A percentile compares a stretch with the other conserved stretches of the same genome.
Evolutionary conservation across 64 coral and sea anemone species (phyloP).

Genomic region (Exaiptasia diaphana): DNA sequence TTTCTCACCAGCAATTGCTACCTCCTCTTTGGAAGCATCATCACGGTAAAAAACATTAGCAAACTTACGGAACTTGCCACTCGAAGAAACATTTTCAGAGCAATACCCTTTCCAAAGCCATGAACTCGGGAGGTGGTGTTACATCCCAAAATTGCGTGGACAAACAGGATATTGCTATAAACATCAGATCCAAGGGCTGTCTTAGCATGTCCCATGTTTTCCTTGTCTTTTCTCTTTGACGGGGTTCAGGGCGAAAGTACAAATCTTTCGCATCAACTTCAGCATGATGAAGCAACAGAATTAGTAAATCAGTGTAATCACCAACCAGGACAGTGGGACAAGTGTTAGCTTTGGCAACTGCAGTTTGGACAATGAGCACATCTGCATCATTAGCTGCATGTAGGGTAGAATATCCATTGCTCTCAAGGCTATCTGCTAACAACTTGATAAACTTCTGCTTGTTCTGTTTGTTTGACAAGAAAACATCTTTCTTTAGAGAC

Average conservation of each 20-base stretch:
- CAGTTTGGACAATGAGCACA: slow-evolving; percentile 1
- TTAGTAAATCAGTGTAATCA: slow-evolving; percentile 14
- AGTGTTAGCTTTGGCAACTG: neutral
- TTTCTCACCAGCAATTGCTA: slow-evolving; percentile 10
- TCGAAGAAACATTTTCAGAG: neutral
- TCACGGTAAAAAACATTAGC: slow-evolving; percentile 26
- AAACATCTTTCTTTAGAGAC: neutral
- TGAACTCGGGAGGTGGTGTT: neutral
- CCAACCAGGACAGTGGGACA: neutral
- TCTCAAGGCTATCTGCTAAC: neutral
- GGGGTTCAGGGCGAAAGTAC: slow-evolving; percentile 11
- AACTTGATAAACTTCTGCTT: slow-evolving; percentile 24
- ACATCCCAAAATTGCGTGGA: slow-evolving; percentile 1
- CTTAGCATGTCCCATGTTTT: neutral
- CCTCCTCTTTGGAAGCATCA: neutral
- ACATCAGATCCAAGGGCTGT: neutral
- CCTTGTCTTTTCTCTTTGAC: neutral
- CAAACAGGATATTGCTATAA: neutral
- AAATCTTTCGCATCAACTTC: neutral
- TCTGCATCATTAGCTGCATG: slow-evolving; percentile 5
- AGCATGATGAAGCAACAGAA: neutral
- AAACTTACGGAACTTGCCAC: neutral
- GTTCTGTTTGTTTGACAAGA: neutral
- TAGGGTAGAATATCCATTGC: neutral
- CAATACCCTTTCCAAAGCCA: slow-evolving; percentile 10